Evolutionary conservation across 2,797 vertebrate species (phyloP), one percentile per base, ranked within the genome.

Genomic region (Esox masquinongy): DNA sequence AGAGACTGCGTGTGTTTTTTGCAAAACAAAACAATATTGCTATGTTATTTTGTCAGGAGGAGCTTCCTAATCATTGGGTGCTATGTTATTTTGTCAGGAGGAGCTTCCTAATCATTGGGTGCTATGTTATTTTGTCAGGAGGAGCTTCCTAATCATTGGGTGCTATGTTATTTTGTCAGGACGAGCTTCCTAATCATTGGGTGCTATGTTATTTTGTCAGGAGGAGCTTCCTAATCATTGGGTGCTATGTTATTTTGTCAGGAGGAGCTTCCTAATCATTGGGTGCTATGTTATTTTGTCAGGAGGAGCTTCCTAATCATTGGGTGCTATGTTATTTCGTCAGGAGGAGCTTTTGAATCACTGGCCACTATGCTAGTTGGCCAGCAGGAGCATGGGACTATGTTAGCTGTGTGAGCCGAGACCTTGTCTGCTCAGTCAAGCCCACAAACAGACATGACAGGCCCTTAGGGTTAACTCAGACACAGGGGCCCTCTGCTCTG

Each of bases 361-460:
- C 9, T 9, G 39, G 5, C 5, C 39, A 43, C 39, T 43, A 31
- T 31, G 39, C 39, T 43, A 6, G 5, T 43, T 43, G 5, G 39
- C 9, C 5, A 0, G 39, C 9, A 43, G 39, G 7, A 91, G 83
- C 90, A 91, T 91, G 91, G 90, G 90, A 91, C 84, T 86, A 84
- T 74, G 70, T 87, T 92, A 67, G 81, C 89, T 86, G 87, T 92
- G 89, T 87, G 88, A 84, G 90, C 83, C 84, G 82, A 79, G 39
- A 84, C 85, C 80, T 80, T 47, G 80, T 87, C 82, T 87, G 92
- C 85, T 92, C 93, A 92, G 86, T 86, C 90, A 90, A 89, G 90
- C 90, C 73, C 80, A 93, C 90, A 92, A 94, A 90, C 84, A 87
- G 89, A 93, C 89, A 80, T 90, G 92, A 93, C 93, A 59, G 53